phyloP scores from a whole-genome alignment of 2,888 invertebrate genomes.

The Lasioglossum malachurum region DNA sequence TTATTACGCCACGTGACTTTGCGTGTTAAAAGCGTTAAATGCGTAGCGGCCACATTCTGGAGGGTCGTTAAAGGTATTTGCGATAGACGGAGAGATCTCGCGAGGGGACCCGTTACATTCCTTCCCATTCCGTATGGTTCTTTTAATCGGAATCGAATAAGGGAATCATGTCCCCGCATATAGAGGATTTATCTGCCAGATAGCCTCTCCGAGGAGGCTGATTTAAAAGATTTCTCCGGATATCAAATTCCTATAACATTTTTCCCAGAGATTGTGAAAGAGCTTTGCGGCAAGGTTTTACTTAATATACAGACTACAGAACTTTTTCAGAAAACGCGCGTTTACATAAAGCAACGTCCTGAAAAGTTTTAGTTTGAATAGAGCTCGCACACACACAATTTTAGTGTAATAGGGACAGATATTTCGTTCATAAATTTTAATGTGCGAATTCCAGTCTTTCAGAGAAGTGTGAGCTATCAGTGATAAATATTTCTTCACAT shows the following conservation, averaged over 20 bases:
- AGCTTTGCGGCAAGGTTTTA: background rate
- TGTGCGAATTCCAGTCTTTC: background rate
- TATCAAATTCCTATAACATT: background rate
- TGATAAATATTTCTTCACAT: background rate
- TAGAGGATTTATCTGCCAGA: background rate
- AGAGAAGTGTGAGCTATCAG: background rate
- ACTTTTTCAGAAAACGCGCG: background rate
- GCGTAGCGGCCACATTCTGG: constrained; percentile 16
- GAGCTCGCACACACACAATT: background rate
- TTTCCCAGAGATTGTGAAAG: background rate
- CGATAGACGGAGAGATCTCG: background rate
- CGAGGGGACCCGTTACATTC: background rate
- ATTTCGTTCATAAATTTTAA: background rate
- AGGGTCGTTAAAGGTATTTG: constrained; percentile 19
- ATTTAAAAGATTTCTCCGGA: background rate
- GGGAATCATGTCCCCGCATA: background rate
- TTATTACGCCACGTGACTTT: constrained; percentile 59
- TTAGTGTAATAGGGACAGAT: background rate
- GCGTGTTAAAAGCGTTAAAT: constrained; percentile 45
- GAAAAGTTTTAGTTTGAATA: background rate
- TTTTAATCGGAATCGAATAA: constrained; percentile 9
- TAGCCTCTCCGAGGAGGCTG: background rate
- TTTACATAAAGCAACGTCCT: background rate
- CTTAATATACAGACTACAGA: background rate
- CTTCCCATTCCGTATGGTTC: background rate